These are phyloP conservation scores for Pampusana beccarii DNA, from an alignment of 2,113 vertebrate species.

Conservation along the genomic window DNA sequence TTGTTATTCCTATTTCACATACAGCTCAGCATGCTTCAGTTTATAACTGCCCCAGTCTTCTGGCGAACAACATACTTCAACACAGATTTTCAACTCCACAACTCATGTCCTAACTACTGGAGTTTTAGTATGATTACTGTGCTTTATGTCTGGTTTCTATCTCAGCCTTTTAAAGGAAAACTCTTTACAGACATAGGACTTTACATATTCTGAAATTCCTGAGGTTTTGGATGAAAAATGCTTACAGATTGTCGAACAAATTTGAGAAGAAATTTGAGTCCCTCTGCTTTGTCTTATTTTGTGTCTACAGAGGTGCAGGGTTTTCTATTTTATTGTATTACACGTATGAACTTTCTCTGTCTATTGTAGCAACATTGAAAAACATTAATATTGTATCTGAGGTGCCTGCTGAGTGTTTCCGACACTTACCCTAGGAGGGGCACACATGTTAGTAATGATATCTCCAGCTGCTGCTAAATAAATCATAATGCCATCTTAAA, in stretches of 20 bases:
- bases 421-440: constrained; percentile 19
- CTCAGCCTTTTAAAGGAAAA: background rate
- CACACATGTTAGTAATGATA: constrained; percentile 54
- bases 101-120: background rate
- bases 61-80: background rate
- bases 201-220: background rate
- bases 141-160: background rate
- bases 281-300: background rate
- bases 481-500: constrained; percentile 65
- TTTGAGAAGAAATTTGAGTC: background rate
- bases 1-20: background rate
- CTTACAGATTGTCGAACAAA: background rate
- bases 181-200: background rate
- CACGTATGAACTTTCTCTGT: background rate
- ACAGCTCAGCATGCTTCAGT: background rate
- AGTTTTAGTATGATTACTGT: background rate
- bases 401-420: constrained; percentile 27
- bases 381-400: constrained; percentile 6
- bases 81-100: background rate
- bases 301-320: background rate
- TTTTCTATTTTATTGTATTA: background rate
- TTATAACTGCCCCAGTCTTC: background rate
- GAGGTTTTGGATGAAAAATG: background rate
- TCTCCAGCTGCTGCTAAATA: constrained; percentile 61
- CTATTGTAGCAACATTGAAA: background rate